Evolutionary conservation across 2,113 vertebrate species (phyloP).

Genomic region (Pelecanoides urinatrix): DNA sequence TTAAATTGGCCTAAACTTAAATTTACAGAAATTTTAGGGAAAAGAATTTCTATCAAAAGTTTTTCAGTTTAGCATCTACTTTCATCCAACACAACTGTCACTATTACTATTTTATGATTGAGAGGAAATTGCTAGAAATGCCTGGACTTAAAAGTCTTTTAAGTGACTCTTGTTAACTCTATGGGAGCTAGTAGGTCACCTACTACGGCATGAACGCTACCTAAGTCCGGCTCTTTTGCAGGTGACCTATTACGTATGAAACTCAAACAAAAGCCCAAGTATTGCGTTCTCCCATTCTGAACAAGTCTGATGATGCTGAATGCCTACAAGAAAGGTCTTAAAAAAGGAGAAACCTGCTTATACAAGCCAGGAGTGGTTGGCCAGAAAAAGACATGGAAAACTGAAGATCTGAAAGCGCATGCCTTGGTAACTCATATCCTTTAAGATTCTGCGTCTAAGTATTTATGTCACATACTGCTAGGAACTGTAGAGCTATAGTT

Average conservation of each 20-base stretch:
- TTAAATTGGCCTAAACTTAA: not conserved
- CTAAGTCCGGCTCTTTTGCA: not conserved
- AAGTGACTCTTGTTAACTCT: not conserved
- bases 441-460: not conserved
- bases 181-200: not conserved
- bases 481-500: not conserved
- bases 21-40: not conserved
- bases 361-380: not conserved
- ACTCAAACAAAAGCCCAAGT: not conserved
- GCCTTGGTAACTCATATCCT: not conserved
- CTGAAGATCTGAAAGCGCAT: not conserved
- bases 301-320: not conserved
- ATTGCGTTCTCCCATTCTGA: not conserved
- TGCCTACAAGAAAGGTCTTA: not conserved
- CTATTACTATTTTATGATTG: not conserved
- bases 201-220: rapidly evolving
- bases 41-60: not conserved
- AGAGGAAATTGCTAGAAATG: not conserved
- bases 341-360: not conserved
- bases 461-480: not conserved
- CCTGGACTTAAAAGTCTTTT: not conserved
- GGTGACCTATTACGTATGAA: not conserved
- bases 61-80: not conserved
- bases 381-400: not conserved
- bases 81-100: not conserved